Evolutionary conservation across 2,888 invertebrate species (phyloP).

Genomic region (Ditylenchus weischeri): DNA sequence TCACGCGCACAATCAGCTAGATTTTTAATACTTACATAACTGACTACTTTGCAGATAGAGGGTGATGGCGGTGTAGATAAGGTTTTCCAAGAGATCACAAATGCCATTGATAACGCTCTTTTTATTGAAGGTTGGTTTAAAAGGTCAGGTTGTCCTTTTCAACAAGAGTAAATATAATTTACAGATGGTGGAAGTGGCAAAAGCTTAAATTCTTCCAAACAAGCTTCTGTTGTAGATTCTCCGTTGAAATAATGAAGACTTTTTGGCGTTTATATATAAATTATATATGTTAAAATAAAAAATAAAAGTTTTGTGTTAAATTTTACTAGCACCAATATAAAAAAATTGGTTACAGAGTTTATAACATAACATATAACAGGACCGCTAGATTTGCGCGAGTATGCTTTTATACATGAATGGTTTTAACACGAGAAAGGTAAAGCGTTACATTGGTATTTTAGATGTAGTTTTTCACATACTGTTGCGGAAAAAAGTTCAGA

Average conservation of each 20-base stretch:
- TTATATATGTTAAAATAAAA: too few species aligned
- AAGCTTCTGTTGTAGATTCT: slow-evolving; percentile 12
- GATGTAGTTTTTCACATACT: too few species aligned
- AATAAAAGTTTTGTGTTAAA: too few species aligned
- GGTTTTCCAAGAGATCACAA: slow-evolving; percentile 50
- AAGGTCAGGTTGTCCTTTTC: background rate
- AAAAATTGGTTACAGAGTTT: too few species aligned
- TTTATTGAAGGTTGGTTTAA: slow-evolving; percentile 51
- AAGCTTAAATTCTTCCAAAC: slow-evolving; percentile 35
- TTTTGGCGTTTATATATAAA: too few species aligned
- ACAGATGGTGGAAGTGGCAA: slow-evolving; percentile 39
- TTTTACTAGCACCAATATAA: too few species aligned
- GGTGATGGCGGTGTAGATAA: slow-evolving; percentile 53
- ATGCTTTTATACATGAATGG: too few species aligned
- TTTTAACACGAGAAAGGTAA: too few species aligned
- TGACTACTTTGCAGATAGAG: slow-evolving; percentile 42
- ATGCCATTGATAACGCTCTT: slow-evolving; percentile 47
- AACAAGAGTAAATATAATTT: background rate
- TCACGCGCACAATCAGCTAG: slow-evolving; percentile 2
- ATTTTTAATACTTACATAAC: background rate
- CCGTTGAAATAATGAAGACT: background rate
- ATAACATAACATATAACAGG: too few species aligned
- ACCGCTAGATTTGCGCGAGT: too few species aligned
- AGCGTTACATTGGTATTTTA: too few species aligned
- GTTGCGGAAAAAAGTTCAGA: too few species aligned